Conservation (phyloP, 53 echinoderm and acorn worm species). For the Echinarachnius parma region DNA sequence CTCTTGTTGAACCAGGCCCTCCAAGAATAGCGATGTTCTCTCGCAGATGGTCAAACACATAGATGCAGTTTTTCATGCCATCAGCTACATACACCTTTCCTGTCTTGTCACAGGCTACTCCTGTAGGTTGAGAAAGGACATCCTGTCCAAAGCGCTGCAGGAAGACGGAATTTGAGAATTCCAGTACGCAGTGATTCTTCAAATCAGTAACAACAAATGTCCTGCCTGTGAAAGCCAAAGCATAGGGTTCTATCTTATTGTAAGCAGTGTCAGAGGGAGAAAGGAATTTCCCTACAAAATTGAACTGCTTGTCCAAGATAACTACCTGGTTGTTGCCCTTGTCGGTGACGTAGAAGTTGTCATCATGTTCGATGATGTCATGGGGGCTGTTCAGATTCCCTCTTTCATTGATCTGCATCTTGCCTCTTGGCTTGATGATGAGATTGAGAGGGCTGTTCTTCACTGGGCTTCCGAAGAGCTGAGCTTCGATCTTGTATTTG, state of each 20-base stretch:
- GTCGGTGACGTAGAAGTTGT: constrained; percentile 46
- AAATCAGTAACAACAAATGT: constrained; percentile 55
- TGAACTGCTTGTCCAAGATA: constrained; percentile 42
- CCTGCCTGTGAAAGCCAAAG: constrained; percentile 44
- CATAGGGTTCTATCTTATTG: constrained; percentile 30
- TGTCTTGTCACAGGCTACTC: constrained; percentile 44
- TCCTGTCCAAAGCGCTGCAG: constrained; percentile 38
- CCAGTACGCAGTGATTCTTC: constrained; percentile 45
- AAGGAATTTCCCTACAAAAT: constrained; percentile 50
- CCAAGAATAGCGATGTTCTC: constrained; percentile 14
- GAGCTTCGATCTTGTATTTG: constrained; percentile 43
- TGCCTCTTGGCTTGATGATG: constrained; percentile 49
- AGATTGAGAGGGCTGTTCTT: constrained; percentile 60
- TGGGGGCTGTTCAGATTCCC: constrained; percentile 33
- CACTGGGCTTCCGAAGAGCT: constrained; percentile 28
- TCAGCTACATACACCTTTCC: constrained; percentile 61
- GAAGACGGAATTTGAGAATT: constrained; percentile 35
- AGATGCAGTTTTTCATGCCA: constrained; percentile 47
- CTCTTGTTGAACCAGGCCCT: constrained; percentile 43
- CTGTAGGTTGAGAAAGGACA: constrained; percentile 45
- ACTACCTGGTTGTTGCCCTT: constrained; percentile 25
- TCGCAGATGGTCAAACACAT: constrained; percentile 41
- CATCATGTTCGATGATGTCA: constrained; percentile 51
- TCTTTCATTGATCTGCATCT: constrained; percentile 26
- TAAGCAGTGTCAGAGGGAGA: constrained; percentile 5